These are phyloP conservation scores for Lepidurus couesii DNA, from an alignment of 1,140 invertebrate genomes.

Conservation along the genomic window DNA sequence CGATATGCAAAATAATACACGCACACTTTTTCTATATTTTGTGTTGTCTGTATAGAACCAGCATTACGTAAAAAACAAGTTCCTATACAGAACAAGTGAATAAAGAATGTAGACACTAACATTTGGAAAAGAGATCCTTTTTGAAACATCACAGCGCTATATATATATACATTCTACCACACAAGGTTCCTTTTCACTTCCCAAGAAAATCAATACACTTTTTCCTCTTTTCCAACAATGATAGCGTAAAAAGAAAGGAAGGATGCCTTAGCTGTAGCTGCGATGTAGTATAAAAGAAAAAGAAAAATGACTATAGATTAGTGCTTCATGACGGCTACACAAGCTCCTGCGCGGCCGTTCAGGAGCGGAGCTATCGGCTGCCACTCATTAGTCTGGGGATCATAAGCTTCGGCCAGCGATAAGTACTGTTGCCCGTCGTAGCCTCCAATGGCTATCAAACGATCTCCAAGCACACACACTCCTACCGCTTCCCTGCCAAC, in stretches of 20 bases:
- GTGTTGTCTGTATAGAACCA: no score
- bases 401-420: conserved; percentile 86
- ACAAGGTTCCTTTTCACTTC: background rate
- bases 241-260: background rate
- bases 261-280: background rate
- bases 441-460: conserved; percentile 83
- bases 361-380: conserved; percentile 65
- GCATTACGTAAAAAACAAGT: no score
- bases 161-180: background rate
- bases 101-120: background rate
- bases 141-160: conserved; percentile 7
- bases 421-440: conserved; percentile 93
- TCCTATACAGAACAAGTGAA: no score
- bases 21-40: background rate
- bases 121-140: background rate
- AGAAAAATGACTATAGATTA: conserved; percentile 6
- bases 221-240: background rate
- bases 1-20: background rate
- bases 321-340: conserved; percentile 60
- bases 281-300: background rate
- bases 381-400: conserved; percentile 85
- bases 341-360: conserved; percentile 75
- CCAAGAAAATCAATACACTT: conserved; percentile 2
- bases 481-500: conserved; percentile 85
- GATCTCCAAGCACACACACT: conserved; percentile 80